Percentiles rank a stretch among this genome's conserved stretches.
phyloP scores from a whole-genome alignment of 1,140 invertebrate species.

The Vanessa tameamea region DNA sequence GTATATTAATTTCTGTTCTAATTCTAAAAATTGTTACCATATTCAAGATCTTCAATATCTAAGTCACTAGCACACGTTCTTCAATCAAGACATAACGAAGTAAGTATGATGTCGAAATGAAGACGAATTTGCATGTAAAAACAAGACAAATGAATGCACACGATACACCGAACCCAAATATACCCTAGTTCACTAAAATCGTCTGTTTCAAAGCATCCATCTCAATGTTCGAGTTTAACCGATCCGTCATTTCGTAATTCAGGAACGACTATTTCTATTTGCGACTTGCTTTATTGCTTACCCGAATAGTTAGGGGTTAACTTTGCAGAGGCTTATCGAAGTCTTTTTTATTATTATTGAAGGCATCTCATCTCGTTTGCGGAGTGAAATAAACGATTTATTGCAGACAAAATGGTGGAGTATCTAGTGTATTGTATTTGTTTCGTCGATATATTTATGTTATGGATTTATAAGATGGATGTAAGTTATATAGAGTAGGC shows the following conservation, averaged over 20 bases:
- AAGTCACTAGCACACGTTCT: no score
- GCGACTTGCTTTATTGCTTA: slow-evolving; percentile 4
- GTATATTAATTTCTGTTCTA: no score
- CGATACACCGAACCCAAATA: neutral
- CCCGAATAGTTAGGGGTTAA: slow-evolving; percentile 10
- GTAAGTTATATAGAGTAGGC: no score
- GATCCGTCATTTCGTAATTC: slow-evolving; percentile 12
- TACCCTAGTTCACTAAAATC: neutral
- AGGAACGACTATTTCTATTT: neutral
- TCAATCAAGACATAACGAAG: no score
- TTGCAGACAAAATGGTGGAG: neutral
- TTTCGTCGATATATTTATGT: neutral
- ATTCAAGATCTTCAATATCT: no score
- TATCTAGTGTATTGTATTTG: neutral
- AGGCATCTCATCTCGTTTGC: slow-evolving; percentile 8
- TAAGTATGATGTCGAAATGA: neutral
- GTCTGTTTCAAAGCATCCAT: slow-evolving; percentile 11
- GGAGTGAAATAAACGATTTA: slow-evolving; percentile 15
- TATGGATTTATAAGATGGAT: no score
- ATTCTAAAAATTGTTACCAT: no score
- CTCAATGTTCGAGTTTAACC: slow-evolving; percentile 6
- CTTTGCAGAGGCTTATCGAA: slow-evolving; percentile 7
- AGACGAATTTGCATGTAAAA: neutral
- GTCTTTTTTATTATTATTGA: slow-evolving; percentile 9
- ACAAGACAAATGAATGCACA: neutral